phyloP scores from a whole-genome alignment of 2,888 invertebrate species.

The Tridacna crocea region DNA sequence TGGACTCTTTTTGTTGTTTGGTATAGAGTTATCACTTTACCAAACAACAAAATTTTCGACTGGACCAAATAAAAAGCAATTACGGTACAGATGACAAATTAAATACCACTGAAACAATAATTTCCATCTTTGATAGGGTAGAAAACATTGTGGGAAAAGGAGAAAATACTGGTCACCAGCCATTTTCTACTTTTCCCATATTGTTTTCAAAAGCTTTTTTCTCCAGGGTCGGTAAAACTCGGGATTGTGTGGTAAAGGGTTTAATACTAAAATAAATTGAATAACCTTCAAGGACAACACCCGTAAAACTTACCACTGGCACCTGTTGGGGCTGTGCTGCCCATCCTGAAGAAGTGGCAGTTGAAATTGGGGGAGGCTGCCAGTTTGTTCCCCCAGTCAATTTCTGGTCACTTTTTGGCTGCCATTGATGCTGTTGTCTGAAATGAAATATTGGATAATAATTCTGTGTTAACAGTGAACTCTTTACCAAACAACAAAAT shows the following conservation, averaged over 20 bases:
- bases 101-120: no score
- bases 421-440: constrained; percentile 81
- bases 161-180: background rate
- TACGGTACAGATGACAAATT: no score
- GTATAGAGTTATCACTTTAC: no score
- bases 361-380: constrained; percentile 63
- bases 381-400: constrained; percentile 79
- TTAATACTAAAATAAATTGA: no score
- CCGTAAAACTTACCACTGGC: background rate
- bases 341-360: constrained; percentile 56
- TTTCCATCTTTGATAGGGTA: background rate
- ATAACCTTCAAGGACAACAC: background rate
- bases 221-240: background rate
- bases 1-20: no score
- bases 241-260: background rate
- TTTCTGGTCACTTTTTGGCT: constrained; percentile 80
- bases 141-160: background rate
- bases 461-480: background rate
- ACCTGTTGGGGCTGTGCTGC: constrained; percentile 7
- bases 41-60: no score
- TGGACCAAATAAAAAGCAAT: no score
- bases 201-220: background rate
- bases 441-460: background rate
- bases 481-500: background rate
- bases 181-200: background rate